Evolutionary conservation across 2,888 invertebrate species (phyloP).

Genomic region (Sphinx pinastri): DNA sequence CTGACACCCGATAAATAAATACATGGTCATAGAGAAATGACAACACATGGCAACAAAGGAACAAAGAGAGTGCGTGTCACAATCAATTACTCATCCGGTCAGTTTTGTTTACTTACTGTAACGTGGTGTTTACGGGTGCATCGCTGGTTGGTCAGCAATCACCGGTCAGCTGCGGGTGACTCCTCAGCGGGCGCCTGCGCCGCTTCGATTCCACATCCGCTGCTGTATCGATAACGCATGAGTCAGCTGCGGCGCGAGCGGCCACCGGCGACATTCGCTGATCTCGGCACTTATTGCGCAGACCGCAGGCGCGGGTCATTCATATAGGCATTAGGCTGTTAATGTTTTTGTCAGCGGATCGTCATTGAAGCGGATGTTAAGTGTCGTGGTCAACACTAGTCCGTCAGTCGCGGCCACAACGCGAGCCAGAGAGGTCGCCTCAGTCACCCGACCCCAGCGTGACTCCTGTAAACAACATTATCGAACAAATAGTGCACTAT

Average conservation of each 20-base stretch:
- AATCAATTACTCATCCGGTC: conserved; percentile 71
- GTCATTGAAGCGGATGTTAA: conserved; percentile 55
- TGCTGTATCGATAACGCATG: conserved; percentile 77
- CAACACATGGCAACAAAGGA: conserved; percentile 68
- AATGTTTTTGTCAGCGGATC: conserved; percentile 58
- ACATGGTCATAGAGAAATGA: conserved; percentile 38
- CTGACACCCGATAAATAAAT: conserved; percentile 47
- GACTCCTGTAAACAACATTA: conserved; percentile 58
- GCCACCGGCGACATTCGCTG: conserved; percentile 49
- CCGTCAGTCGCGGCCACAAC: conserved; percentile 56
- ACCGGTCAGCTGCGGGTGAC: conserved; percentile 48
- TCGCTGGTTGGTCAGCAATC: conserved; percentile 69
- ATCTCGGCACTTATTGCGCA: conserved; percentile 50
- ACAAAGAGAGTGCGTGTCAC: conserved; percentile 69
- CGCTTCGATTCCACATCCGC: conserved; percentile 68
- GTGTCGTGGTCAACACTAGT: conserved; percentile 45
- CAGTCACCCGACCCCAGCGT: conserved; percentile 50
- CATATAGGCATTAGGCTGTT: conserved; percentile 44
- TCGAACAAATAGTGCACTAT: conserved; percentile 57
- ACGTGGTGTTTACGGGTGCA: conserved; percentile 68
- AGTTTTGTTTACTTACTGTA: conserved; percentile 59
- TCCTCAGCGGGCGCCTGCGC: conserved; percentile 47
- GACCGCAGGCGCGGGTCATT: conserved; percentile 51
- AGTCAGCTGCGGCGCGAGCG: conserved; percentile 58
- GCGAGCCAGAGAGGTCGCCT: conserved; percentile 62